Base-by-base conservation (phyloP, 2,888 invertebrate genomes). In the Drosophila robusta region DNA sequence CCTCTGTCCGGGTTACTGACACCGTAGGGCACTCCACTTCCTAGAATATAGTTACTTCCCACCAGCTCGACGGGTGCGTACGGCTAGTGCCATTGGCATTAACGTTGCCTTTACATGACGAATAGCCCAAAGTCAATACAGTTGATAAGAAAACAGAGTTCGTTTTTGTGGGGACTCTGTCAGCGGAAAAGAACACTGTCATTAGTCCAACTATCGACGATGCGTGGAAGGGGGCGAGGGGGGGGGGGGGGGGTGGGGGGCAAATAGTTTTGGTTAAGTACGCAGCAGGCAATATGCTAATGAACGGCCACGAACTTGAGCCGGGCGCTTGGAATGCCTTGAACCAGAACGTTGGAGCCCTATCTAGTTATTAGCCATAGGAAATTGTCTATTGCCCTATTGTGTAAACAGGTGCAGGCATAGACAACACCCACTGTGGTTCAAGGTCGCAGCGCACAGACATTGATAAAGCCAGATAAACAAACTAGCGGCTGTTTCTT, bases 261-360 rank as follows among this genome's bases (percentile, higher is more conserved):
- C 29, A 42, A 45, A 65, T 55, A 62, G 66, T 69, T 67, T 69
- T 38, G 50, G 68, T 14, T 54, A 56, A 66, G 38, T 75, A 55
- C 63, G 42, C 45, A 75, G 58, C 46, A 41, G 60, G 70, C 57
- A 75, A 87, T 80, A 85, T 80, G 84, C 76, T 84, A 84, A 84
- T 87, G 85, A 85, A 85, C 80, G 87, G 57, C 84, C 84, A 69
- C 85, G 84, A 84, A 84, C 84, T 84, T 84, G 83, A 87, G 87
- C 70, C n/a, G 45, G 62, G 56, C 50, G 45, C 61, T 42, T 62
- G 54, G 56, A 69, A 78, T 69, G 70, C 87, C 82, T 75, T 85
- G 80, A 82, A 80, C 70, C 71, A 38, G 45, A 67, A 41, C 56
- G 39, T 45, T 63, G 22, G 26, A 32, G 50, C 26, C 41, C n/a